These are phyloP conservation scores for Volucella bombylans DNA, from an alignment of 2,888 invertebrate species.

Conservation along the genomic window DNA sequence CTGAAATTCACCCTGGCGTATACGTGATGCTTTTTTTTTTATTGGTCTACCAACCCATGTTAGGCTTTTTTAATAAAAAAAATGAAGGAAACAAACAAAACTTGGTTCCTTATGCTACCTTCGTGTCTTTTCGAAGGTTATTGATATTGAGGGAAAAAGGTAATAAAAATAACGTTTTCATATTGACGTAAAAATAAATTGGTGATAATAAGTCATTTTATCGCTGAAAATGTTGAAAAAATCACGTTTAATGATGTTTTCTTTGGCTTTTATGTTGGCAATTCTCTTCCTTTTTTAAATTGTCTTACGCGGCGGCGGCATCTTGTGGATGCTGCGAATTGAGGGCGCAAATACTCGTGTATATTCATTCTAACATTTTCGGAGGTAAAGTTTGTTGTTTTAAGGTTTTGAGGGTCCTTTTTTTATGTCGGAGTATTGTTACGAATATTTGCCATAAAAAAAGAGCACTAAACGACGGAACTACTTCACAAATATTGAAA, in stretches of 20 bases:
- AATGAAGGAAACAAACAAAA: neutral
- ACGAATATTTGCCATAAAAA: no score
- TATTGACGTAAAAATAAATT: constrained; percentile 59
- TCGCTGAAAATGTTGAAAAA: constrained; percentile 43
- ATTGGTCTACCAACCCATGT: neutral
- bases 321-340: neutral
- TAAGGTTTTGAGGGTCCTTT: no score
- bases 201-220: constrained; percentile 59
- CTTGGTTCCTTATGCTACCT: constrained; percentile 20
- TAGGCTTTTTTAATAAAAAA: neutral
- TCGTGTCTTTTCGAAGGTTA: constrained; percentile 14
- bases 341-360: neutral
- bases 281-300: constrained; percentile 15
- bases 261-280: constrained; percentile 33
- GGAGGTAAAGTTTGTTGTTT: no score
- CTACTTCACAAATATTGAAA: no score
- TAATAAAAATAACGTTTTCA: constrained; percentile 35
- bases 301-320: neutral
- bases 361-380: no score
- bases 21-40: constrained; percentile 7
- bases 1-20: neutral
- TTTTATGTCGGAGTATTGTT: no score
- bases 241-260: constrained; percentile 55
- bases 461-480: no score
- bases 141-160: constrained; percentile 19